These are phyloP conservation scores for Zeuzera pyrina DNA, from an alignment of 2,888 invertebrate genomes.

Conservation along the genomic window DNA sequence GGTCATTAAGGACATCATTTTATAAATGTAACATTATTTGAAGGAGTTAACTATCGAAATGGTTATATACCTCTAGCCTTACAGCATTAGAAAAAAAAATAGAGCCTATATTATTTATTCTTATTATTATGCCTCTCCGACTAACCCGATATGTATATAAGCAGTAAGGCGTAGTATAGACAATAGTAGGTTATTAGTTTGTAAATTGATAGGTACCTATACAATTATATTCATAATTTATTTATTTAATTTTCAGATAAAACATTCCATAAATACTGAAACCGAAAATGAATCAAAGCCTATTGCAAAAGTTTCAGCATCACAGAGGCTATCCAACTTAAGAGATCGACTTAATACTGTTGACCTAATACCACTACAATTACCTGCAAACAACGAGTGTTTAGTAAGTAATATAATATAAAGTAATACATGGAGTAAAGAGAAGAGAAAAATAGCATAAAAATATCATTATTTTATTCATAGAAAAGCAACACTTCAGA, in stretches of 20 bases:
- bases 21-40: too few relatives aligned
- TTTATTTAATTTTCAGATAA: slow-evolving; percentile 27
- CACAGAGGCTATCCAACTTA: slow-evolving; percentile 55
- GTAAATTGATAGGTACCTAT: background rate
- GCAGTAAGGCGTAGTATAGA: background rate
- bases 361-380: slow-evolving; percentile 55
- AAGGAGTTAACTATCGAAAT: too few relatives aligned
- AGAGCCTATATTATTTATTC: too few relatives aligned
- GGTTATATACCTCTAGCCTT: too few relatives aligned
- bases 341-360: slow-evolving; percentile 55
- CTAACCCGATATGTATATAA: too few relatives aligned
- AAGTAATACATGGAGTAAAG: background rate
- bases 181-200: background rate
- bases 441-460: background rate
- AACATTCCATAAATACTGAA: slow-evolving; percentile 35
- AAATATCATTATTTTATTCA: background rate
- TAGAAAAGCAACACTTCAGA: background rate
- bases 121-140: too few relatives aligned
- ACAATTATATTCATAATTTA: background rate
- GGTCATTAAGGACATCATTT: too few relatives aligned
- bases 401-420: slow-evolving; percentile 25
- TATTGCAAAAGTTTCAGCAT: slow-evolving; percentile 53
- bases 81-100: too few relatives aligned
- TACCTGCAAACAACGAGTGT: slow-evolving; percentile 49
- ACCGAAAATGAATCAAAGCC: slow-evolving; percentile 37